phyloP scores from a whole-genome alignment of 2,797 vertebrate genomes.

The Chelonia mydas region DNA sequence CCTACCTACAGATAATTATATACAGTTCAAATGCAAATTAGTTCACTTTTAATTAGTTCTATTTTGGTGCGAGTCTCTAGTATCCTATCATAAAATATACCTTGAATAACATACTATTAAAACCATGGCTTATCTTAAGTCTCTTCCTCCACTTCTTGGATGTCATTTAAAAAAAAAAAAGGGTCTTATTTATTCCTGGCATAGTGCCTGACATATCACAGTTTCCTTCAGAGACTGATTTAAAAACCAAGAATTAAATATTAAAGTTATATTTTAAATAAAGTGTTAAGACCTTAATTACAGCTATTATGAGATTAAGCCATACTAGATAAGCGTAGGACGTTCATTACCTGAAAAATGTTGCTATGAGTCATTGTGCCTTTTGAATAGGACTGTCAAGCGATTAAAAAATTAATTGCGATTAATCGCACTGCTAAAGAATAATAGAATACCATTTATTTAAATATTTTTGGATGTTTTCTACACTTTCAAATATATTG shows the following conservation, averaged over 20 bases:
- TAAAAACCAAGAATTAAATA: conserved; percentile 35
- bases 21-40: conserved; percentile 11
- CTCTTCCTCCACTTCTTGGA: neutral
- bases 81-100: neutral
- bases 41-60: neutral
- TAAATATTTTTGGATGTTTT: too few relatives aligned
- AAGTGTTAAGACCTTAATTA: neutral
- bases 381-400: neutral
- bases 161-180: neutral
- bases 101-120: neutral
- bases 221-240: conserved; percentile 28
- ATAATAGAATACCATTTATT: too few relatives aligned
- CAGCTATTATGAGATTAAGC: neutral
- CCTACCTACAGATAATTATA: neutral
- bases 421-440: too few relatives aligned
- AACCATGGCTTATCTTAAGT: neutral
- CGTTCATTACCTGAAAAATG: neutral
- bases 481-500: too few relatives aligned
- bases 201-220: neutral
- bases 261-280: neutral
- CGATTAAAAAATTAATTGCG: too few relatives aligned
- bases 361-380: accelerated
- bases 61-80: neutral
- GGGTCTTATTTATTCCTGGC: neutral
- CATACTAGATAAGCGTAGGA: neutral